phyloP scores from a whole-genome alignment of 2,797 vertebrate genomes.

The Mustela erminea region DNA sequence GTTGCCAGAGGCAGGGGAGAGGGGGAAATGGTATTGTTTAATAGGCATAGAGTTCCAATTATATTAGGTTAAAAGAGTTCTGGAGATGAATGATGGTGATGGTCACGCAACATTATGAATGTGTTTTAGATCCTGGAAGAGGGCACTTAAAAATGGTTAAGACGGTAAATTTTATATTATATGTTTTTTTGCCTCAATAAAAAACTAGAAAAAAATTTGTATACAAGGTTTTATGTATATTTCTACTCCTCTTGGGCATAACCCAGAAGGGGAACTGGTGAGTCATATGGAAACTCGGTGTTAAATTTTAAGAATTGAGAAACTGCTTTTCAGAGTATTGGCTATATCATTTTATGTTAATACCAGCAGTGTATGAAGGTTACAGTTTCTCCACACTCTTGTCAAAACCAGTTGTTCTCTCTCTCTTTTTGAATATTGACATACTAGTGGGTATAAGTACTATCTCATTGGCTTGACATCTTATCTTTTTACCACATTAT shows the following conservation, averaged over 20 bases:
- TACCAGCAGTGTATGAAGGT: neutral
- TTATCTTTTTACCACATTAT: neutral
- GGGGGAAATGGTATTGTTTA: neutral
- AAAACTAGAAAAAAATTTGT: neutral
- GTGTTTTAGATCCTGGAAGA: neutral
- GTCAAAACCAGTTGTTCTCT: neutral
- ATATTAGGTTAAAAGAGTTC: neutral
- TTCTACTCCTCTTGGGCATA: neutral
- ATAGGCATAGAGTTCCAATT: neutral
- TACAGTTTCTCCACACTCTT: neutral
- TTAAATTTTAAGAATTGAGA: constrained; percentile 28
- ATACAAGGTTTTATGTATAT: neutral
- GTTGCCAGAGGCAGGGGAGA: neutral
- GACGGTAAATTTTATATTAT: neutral
- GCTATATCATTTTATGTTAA: neutral
- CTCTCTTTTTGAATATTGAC: neutral
- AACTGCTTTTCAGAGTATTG: neutral
- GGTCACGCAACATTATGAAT: neutral
- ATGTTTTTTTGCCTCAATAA: neutral
- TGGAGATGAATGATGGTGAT: neutral
- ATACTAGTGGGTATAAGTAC: neutral
- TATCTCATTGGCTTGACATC: neutral
- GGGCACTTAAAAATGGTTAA: neutral
- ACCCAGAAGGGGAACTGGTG: neutral
- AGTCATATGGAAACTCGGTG: neutral